These are phyloP conservation scores for Formica exsecta DNA, from an alignment of 1,140 invertebrate species.

Conservation along the genomic window DNA sequence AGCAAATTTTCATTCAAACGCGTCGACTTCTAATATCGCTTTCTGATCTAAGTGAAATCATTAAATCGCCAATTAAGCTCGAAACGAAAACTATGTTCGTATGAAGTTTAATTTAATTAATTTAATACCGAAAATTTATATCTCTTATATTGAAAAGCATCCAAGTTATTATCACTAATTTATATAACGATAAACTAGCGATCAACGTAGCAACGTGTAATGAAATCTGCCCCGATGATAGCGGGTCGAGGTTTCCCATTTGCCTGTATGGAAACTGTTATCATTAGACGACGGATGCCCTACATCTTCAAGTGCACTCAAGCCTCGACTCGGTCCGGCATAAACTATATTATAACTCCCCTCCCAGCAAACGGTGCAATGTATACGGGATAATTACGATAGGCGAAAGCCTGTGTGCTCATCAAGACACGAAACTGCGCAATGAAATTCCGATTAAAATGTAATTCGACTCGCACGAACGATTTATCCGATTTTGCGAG, in stretches of 20 bases:
- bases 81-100: neutral
- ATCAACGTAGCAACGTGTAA: constrained; percentile 34
- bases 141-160: neutral
- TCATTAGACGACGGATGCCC: constrained; percentile 59
- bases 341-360: constrained; percentile 59
- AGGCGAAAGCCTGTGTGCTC: constrained; percentile 4
- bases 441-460: constrained; percentile 54
- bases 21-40: neutral
- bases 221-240: constrained; percentile 47
- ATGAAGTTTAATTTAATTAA: neutral
- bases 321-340: constrained; percentile 28
- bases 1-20: neutral
- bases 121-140: constrained; percentile 6
- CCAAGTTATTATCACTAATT: constrained; percentile 19
- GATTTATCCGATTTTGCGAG: constrained; percentile 45
- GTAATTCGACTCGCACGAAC: constrained; percentile 34
- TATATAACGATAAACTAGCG: constrained; percentile 28
- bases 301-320: constrained; percentile 56
- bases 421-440: constrained; percentile 44
- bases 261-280: constrained; percentile 41
- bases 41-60: neutral
- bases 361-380: constrained; percentile 36
- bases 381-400: constrained; percentile 50
- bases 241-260: neutral
- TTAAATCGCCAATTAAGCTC: neutral